Evolutionary conservation across 2,113 vertebrate species (phyloP).

Genomic region (Perca schrenkii): DNA sequence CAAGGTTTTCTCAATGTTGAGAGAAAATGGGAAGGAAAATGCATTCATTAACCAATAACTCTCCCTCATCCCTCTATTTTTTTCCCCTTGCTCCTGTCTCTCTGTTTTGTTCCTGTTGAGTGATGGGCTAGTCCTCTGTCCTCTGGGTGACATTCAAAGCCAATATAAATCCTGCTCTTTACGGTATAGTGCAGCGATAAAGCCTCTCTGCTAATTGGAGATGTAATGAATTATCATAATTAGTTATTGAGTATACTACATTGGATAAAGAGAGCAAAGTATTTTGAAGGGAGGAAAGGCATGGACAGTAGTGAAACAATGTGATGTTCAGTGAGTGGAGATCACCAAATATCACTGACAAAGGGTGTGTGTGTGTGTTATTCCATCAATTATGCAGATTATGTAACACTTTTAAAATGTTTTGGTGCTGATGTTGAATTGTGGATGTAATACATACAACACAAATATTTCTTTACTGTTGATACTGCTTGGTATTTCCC

Average conservation of each 20-base stretch:
- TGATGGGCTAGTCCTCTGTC: slow-evolving; percentile 94
- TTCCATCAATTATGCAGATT: slow-evolving; percentile 20
- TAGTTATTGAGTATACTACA: slow-evolving; percentile 98
- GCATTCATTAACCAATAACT: slow-evolving; percentile 68
- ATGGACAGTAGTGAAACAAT: slow-evolving; percentile 4
- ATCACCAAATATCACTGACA: slow-evolving; percentile 12
- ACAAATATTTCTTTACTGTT: slow-evolving; percentile 87
- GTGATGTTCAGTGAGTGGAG: not conserved
- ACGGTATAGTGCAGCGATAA: slow-evolving; percentile 96
- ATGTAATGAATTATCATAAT: slow-evolving; percentile 99
- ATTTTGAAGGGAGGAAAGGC: slow-evolving; percentile 77
- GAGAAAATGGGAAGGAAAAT: slow-evolving; percentile 60
- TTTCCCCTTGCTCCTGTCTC: slow-evolving; percentile 55
- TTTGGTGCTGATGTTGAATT: slow-evolving; percentile 26
- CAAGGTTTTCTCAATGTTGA: slow-evolving; percentile 70
- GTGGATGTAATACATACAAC: slow-evolving; percentile 73
- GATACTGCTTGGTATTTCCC: slow-evolving; percentile 89
- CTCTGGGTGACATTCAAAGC: slow-evolving; percentile 99
- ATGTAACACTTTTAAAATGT: slow-evolving; percentile 26
- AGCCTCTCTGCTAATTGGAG: slow-evolving; percentile 99
- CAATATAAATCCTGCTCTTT: slow-evolving; percentile 99
- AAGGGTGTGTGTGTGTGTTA: not conserved
- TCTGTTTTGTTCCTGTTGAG: slow-evolving; percentile 91
- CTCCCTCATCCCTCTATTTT: slow-evolving; percentile 42
- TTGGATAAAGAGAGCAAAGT: slow-evolving; percentile 85